Conservation (phyloP, 2,888 invertebrate genomes). For the Trachelus iudaicus region DNA sequence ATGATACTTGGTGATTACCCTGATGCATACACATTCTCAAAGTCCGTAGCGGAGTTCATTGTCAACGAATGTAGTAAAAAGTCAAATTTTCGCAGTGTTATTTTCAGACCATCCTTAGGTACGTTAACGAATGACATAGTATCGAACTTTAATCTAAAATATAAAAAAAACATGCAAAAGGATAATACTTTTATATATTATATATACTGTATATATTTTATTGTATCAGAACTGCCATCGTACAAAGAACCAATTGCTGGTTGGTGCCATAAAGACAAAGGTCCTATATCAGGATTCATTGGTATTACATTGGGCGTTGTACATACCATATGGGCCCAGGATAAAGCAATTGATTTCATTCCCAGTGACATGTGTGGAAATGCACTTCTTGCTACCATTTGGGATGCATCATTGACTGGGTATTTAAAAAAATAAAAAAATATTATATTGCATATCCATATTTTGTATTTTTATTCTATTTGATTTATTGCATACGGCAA, state of each 20-base stretch:
- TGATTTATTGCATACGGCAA: neutral
- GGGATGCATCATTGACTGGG: conserved; percentile 31
- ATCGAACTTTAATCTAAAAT: neutral
- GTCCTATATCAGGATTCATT: conserved; percentile 23
- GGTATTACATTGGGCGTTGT: conserved; percentile 35
- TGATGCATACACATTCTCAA: neutral
- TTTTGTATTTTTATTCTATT: neutral
- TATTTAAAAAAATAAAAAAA: neutral
- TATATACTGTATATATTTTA: neutral
- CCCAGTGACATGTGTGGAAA: conserved; percentile 48
- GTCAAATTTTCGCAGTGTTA: conserved; percentile 35
- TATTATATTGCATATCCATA: neutral
- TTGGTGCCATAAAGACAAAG: conserved; percentile 39
- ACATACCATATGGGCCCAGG: conserved; percentile 26
- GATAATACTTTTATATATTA: neutral
- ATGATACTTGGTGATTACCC: conserved; percentile 38
- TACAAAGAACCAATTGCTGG: conserved; percentile 40
- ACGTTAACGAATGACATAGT: conserved; percentile 3
- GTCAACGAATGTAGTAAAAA: conserved; percentile 37
- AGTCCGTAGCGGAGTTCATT: conserved; percentile 20
- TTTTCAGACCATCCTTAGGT: conserved; percentile 50
- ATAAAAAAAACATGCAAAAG: neutral
- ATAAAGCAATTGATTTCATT: conserved; percentile 35
- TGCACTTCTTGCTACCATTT: conserved; percentile 38
- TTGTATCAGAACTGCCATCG: conserved; percentile 36